These are phyloP conservation scores for Brachionus calyciflorus DNA, from an alignment of 1,140 invertebrate genomes.

Conservation along the genomic window DNA sequence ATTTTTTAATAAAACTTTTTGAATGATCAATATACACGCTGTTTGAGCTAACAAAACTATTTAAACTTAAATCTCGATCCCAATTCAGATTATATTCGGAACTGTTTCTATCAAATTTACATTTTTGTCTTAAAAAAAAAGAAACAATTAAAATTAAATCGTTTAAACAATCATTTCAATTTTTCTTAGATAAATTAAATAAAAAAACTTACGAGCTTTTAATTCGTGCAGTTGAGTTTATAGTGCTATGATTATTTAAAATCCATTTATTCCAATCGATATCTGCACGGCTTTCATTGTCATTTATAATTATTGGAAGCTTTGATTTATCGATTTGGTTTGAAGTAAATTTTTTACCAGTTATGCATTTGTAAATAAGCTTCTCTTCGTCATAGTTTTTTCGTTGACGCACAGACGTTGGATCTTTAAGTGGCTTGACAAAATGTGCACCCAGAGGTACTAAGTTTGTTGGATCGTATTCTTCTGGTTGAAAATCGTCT, in stretches of 20 bases:
- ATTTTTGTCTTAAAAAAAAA: slow-evolving; percentile 11
- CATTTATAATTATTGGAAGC: slow-evolving; percentile 13
- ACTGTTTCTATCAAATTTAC: slow-evolving; percentile 1
- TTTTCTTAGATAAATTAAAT: background rate
- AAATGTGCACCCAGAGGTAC: background rate
- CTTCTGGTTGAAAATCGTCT: slow-evolving; percentile 16
- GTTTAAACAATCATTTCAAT: too few relatives aligned
- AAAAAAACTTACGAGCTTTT: slow-evolving; percentile 36
- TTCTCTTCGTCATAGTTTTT: slow-evolving; percentile 3
- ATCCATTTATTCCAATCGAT: slow-evolving; percentile 36
- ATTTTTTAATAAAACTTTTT: background rate
- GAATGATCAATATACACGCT: slow-evolving; percentile 32
- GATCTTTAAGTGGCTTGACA: background rate
- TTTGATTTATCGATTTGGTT: background rate
- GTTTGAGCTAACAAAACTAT: slow-evolving; percentile 28
- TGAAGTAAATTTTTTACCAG: slow-evolving; percentile 7
- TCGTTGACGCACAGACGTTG: background rate
- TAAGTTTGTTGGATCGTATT: slow-evolving; percentile 12
- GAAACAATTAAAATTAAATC: too few relatives aligned
- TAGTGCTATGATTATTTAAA: slow-evolving; percentile 21
- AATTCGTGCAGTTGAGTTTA: slow-evolving; percentile 9
- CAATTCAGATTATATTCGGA: background rate
- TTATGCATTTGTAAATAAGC: slow-evolving; percentile 7
- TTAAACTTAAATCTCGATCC: background rate
- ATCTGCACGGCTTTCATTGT: background rate